Evolutionary conservation across 2,113 vertebrate genomes (phyloP), one percentile per base, ranked within the genome.

Genomic region (Antechinus stuartii): DNA sequence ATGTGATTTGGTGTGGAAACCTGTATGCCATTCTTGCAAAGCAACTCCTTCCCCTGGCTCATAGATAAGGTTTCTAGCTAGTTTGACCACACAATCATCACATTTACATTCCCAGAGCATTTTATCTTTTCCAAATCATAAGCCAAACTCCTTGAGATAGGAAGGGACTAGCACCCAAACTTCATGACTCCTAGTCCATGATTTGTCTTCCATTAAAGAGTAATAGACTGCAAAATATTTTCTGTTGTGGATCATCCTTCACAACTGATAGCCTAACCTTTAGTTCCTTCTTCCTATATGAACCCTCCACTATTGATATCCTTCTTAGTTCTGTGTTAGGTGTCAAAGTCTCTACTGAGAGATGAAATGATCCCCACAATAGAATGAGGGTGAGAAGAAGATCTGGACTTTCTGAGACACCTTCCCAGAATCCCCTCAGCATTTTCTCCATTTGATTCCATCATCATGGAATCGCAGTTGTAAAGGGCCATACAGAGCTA

Each of bases 21-120:
- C 68, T 11, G 9, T 91, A 95, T 92, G 84, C 92, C 93, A 97
- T 91, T 94, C 95, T 96, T 97, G 92, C 95, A 97, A 97, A 98
- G 96, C 96, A 95, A 54, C 92, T 95, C 96, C 22, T 97, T 93
- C 27, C 91, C 90, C 50, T 54, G 56, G n/a, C 52, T 57, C 90
- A 42, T 2, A n/a, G 25, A 9, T 91, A 52, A 46, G 46, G 46
- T 89, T 90, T 95, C 49, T 16, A 96, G 61, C 22, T 61, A 93
- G 84, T 49, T 76, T 57, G 54, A 19, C 47, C 91, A 94, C 24
- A 46, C 95, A 54, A 93, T 95, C 93, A 94, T 55, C 94, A 96
- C 61, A 93, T 92, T 68, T 94, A 53, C 42, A 56, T 94, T 97
- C 5, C n/a, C 68, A 42, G 68, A 42, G n/a, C 1, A 42, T 84